Base-by-base conservation (phyloP, 2,113 vertebrate genomes). In the Microcebus ravelobensis region DNA sequence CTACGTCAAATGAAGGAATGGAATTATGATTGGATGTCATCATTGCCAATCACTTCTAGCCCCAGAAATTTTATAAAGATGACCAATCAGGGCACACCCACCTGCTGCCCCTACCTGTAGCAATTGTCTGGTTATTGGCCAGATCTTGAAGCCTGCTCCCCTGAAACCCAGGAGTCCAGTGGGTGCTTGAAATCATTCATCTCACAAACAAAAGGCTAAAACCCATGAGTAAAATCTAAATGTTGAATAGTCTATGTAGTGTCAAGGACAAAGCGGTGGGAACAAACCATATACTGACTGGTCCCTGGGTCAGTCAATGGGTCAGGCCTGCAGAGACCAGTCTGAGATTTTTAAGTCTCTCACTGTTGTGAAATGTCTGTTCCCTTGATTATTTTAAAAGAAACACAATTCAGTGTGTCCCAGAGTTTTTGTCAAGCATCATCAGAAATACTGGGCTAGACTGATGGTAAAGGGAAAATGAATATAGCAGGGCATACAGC, bases 381-480 rank as follows among this genome's bases (percentile, higher is more conserved):
- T 31, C 96, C 21, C 17, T 90, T 71, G 36, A 29, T 70, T 94
- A 65, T 87, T 90, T 87, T 87, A 95, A 93, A 96, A 80, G 81
- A 85, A 84, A 88, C 20, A 73, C 7, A 57, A 27, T 71, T 76
- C 0, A 2, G 42, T n/a, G 90, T 87, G 2, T 80, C 90, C 68
- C 71, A 85, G 65, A 96, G 84, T 34, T 63, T 68, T 89, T 91
- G 68, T 74, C 55, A 91, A 94, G 61, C 55, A 70, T 45, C 55
- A 70, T 45, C 67, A 86, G 82, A 95, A 85, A 91, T 81, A 89
- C 45, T 42, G 61, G 79, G 15, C 27, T 85, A 88, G 50, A 76
- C 77, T 70, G 52, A 17, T 42, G 36, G 34, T 52, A 76, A 81
- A 68, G 25, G 50, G 3, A 79, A 81, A 80, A 65, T 11, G 65